Base-by-base conservation (phyloP, 2,113 vertebrate species). In the Nesogale talazaci region DNA sequence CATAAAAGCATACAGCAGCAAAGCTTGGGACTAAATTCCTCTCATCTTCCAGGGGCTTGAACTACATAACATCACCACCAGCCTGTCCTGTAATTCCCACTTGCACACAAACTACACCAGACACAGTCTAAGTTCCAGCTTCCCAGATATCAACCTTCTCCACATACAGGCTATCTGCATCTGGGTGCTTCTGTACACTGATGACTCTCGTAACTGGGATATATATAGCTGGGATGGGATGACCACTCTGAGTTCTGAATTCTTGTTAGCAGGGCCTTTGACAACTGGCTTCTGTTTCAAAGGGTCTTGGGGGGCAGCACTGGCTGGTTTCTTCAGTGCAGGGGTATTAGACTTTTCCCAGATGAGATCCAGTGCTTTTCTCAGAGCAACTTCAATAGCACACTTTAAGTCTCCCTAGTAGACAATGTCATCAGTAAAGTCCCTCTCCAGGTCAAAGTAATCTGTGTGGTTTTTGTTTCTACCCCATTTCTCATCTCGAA, bases 41-140 rank as follows among this genome's bases (percentile, higher is more conserved):
- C 99, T 97, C 99, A 99, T 99, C 97, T 99, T 99, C 98, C 99
- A 99, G 42, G 99, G 98, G 91, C 99, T 99, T 83, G 99, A 97
- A 78, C 99, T 99, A 97, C 99, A 99, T 1, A 99, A 97, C 95
- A 99, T 93, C 96, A 99, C 96, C 95, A 99, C 99, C 87, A 98
- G 97, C 85, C 99, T 97, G 95, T 99, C 98, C 97, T 98, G 99
- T 61, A 99, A 97, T 52, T 99, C 98, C 94, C 99, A 99, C 96
- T 95, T 97, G 22, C 99, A 97, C 59, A 99, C 86, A 1, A 98
- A 99, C 77, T 98, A 98, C 90, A 99, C 99, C 96, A 99, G 98
- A 82, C 99, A 99, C 99, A 0, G 98, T 99, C 95, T 99, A 98
- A 0, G 98, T 99, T 95, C 98, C 98, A 0, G 98, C 95, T 97